Evolutionary conservation across 2,113 vertebrate genomes (phyloP), one percentile per base, ranked within the genome.

Genomic region (Phalacrocorax aristotelis): DNA sequence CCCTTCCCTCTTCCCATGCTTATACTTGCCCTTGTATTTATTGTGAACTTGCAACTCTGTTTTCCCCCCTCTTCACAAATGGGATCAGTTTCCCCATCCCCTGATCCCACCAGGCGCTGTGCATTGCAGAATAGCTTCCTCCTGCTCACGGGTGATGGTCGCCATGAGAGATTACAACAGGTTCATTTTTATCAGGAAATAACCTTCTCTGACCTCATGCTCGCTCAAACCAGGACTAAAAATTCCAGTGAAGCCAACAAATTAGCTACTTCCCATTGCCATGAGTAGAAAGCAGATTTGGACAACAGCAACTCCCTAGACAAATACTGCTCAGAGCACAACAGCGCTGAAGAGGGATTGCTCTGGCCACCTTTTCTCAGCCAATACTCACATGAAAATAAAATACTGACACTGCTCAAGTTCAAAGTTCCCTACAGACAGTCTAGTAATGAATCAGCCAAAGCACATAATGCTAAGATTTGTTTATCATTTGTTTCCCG

Each of bases 381-480:
- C 21, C 38, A 42, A 54, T 36, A 69, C 4, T 48, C 18, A 20
- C 0, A 0, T 44, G 40, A 93, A 90, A 93, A 94, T 58, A 77
- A 88, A 91, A 66, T 30, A 55, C 21, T 85, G 83, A 87, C 55
- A 34, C 16, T 74, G 48, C 22, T 83, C 51, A 54, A 92, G 87
- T 79, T 94, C 95, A 81, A 78, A 81, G 83, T 78, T 92, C 88
- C 51, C 57, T 74, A 71, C n/a, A 88, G 52, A 54, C 30, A 49
- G 22, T 11, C n/a, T 40, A 78, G 58, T 15, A 91, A 74, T 20
- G 34, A 96, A 93, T 90, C 27, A 90, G 44, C 30, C 54, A 48
- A 77, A 89, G 54, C n/a, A 71, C n/a, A 61, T 19, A 87, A 4
- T 48, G 48, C 68, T 55, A 48, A 48, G 55, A 87, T 68, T 85